Conservation (phyloP, 2,113 vertebrate genomes). For the Passer montanus region DNA sequence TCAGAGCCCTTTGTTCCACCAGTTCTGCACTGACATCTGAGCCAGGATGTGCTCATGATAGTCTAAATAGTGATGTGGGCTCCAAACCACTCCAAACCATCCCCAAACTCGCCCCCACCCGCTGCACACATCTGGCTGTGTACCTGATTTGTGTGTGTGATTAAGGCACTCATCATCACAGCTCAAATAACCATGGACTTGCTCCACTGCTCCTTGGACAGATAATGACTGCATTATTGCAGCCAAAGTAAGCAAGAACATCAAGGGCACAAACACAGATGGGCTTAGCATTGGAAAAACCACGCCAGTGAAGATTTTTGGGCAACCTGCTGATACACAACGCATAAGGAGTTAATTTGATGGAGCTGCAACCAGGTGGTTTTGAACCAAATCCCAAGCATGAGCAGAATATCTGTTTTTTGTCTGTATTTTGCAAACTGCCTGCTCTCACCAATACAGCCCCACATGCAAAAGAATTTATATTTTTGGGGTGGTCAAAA, state of each 20-base stretch:
- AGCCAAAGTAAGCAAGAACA: slow-evolving; percentile 21
- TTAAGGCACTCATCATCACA: neutral
- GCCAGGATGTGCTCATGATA: neutral
- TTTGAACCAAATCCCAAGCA: neutral
- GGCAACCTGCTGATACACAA: neutral
- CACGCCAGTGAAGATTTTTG: neutral
- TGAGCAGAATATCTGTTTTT: neutral
- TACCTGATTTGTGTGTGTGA: neutral
- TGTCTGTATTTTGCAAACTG: neutral
- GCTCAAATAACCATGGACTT: neutral
- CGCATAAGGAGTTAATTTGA: neutral
- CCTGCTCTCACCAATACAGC: neutral
- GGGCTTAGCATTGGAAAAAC: neutral
- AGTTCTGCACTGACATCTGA: neutral
- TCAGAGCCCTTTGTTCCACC: slow-evolving; percentile 42
- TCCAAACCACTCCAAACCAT: slow-evolving; percentile 14
- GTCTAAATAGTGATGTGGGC: neutral
- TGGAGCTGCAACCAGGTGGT: neutral
- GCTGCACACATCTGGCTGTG: slow-evolving; percentile 2
- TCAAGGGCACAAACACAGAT: neutral
- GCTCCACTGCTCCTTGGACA: neutral
- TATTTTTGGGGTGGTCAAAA: slow-evolving; percentile 1
- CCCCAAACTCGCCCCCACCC: neutral
- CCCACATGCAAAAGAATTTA: neutral
- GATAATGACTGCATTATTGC: neutral